Evolutionary conservation across 2,797 vertebrate species (phyloP).

Genomic region (Falco berigora): DNA sequence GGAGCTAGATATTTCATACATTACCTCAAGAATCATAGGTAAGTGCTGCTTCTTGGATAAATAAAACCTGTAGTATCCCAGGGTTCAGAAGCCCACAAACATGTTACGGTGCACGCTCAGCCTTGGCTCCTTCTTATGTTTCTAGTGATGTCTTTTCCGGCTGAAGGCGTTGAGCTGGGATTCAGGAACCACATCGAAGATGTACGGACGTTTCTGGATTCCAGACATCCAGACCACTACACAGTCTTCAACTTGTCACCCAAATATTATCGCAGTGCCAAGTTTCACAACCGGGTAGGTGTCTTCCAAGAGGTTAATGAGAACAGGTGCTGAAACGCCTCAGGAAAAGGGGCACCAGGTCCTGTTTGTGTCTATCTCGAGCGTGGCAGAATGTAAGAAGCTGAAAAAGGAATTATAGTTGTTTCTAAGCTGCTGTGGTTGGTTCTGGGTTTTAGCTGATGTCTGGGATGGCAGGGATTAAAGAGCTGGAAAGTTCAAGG

Average conservation of each 20-base stretch:
- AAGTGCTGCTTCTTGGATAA: conserved; percentile 14
- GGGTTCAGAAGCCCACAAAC: rapidly evolving
- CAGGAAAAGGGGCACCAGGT: not conserved
- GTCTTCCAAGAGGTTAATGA: not conserved
- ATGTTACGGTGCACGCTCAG: not conserved
- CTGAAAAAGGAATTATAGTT: not conserved
- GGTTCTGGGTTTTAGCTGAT: not conserved
- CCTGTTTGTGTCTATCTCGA: not conserved
- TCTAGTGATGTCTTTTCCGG: conserved; percentile 96
- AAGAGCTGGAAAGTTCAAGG: not conserved
- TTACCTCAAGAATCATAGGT: conserved; percentile 98
- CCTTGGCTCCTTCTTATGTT: not conserved
- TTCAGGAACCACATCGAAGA: conserved; percentile 98
- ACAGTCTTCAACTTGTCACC: conserved; percentile 98
- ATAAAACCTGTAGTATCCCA: rapidly evolving
- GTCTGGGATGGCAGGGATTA: not conserved
- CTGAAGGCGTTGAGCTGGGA: conserved; percentile 91
- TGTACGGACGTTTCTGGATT: conserved; percentile 93
- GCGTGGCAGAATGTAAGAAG: not conserved
- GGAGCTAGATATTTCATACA: conserved; percentile 95
- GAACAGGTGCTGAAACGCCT: not conserved
- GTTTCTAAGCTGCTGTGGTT: not conserved
- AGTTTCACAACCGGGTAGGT: conserved; percentile 94
- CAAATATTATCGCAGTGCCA: conserved; percentile 95
- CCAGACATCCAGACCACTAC: conserved; percentile 95